These are phyloP conservation scores for Tipula unca DNA, from an alignment of 2,888 invertebrate genomes.

Conservation along the genomic window DNA sequence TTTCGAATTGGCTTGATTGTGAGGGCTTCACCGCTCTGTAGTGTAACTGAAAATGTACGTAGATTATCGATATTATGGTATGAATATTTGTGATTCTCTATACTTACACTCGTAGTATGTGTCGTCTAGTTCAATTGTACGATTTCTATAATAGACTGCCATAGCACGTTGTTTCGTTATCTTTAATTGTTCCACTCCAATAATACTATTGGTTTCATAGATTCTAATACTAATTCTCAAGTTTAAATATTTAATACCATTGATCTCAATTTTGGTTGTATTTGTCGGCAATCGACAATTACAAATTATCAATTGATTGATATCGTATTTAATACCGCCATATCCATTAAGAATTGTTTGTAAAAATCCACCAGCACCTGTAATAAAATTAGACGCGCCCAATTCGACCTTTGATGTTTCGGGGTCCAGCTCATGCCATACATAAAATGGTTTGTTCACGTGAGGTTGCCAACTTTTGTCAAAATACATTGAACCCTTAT, in stretches of 20 bases:
- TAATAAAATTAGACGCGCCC: slow-evolving; percentile 52
- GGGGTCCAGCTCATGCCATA: slow-evolving; percentile 26
- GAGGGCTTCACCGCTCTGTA: background rate
- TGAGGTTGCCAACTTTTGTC: slow-evolving; percentile 46
- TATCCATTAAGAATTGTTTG: slow-evolving; percentile 51
- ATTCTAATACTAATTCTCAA: background rate
- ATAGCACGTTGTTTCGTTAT: background rate
- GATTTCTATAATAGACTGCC: background rate
- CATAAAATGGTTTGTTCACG: slow-evolving; percentile 52
- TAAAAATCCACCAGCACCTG: slow-evolving; percentile 54
- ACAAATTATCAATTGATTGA: slow-evolving; percentile 43
- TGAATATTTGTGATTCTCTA: too few relatives aligned
- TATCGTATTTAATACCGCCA: slow-evolving; percentile 46
- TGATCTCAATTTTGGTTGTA: slow-evolving; percentile 35
- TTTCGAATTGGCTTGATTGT: background rate
- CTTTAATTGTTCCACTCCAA: background rate
- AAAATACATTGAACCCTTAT: slow-evolving; percentile 44
- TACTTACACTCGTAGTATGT: background rate
- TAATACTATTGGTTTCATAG: background rate
- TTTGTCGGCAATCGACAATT: slow-evolving; percentile 43
- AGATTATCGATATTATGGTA: background rate
- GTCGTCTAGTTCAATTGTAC: background rate
- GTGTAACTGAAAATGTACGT: background rate
- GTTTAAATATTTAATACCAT: background rate
- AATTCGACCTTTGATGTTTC: slow-evolving; percentile 25